phyloP scores from a whole-genome alignment of 1,140 invertebrate genomes.

The Eriosoma lanigerum region DNA sequence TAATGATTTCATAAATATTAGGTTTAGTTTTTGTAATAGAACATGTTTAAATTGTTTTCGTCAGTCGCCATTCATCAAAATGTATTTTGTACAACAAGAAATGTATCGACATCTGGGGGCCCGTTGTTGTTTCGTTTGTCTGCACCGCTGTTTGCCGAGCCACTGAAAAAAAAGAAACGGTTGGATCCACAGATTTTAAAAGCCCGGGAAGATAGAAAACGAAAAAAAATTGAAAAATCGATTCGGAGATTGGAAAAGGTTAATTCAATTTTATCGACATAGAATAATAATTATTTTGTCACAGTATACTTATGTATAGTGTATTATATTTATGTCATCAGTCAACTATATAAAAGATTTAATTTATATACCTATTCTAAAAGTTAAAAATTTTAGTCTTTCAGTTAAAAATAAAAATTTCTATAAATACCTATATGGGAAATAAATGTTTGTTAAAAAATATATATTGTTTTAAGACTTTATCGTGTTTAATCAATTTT shows the following conservation, averaged over 20 bases:
- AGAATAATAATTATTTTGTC: too few relatives aligned
- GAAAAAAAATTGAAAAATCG: conserved; percentile 78
- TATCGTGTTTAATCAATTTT: too few relatives aligned
- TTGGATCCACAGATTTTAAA: conserved; percentile 77
- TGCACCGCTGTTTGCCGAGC: conserved; percentile 67
- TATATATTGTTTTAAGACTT: too few relatives aligned
- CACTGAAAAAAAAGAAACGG: conserved; percentile 84
- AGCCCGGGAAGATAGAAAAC: conserved; percentile 75
- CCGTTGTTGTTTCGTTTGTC: conserved; percentile 26
- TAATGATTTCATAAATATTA: too few relatives aligned
- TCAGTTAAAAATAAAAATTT: too few relatives aligned
- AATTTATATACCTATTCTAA: too few relatives aligned
- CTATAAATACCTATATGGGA: too few relatives aligned
- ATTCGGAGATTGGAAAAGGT: conserved; percentile 77
- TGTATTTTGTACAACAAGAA: not conserved
- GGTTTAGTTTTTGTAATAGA: not conserved
- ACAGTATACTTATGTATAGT: too few relatives aligned
- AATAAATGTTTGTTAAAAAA: too few relatives aligned
- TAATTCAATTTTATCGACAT: not conserved
- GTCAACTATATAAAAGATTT: too few relatives aligned
- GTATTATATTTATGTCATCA: too few relatives aligned
- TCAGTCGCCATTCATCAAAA: not conserved
- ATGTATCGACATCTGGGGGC: not conserved
- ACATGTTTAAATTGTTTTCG: conserved; percentile 32
- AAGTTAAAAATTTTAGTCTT: too few relatives aligned